Evolutionary conservation across 2,888 invertebrate species (phyloP).

Genomic region (Trissolcus japonicus): DNA sequence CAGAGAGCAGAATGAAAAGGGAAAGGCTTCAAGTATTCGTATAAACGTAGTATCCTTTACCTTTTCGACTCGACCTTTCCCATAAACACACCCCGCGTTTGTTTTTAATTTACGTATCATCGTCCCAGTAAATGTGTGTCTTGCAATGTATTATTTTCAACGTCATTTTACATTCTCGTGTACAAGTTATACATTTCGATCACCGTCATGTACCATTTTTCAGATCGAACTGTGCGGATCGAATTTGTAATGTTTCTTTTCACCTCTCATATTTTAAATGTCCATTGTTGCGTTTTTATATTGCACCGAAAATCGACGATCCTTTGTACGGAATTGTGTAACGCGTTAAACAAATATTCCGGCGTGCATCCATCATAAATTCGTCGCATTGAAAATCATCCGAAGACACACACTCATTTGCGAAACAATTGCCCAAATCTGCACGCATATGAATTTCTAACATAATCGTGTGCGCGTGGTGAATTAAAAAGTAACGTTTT

Average conservation of each 20-base stretch:
- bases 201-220: not conserved
- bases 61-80: constrained; percentile 55
- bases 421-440: constrained; percentile 29
- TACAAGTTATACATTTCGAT: not conserved
- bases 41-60: constrained; percentile 55
- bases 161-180: constrained; percentile 7
- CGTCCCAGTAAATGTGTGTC: constrained; percentile 15
- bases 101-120: constrained; percentile 45
- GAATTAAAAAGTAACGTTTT: constrained; percentile 2
- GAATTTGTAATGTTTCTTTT: too few relatives aligned
- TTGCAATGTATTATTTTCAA: constrained; percentile 14
- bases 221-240: too few relatives aligned
- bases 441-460: constrained; percentile 18
- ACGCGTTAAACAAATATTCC: not conserved
- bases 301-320: not conserved
- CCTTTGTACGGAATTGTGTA: not conserved
- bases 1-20: constrained; percentile 50
- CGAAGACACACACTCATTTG: constrained; percentile 12
- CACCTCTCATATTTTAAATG: not conserved
- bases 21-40: constrained; percentile 45
- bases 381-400: constrained; percentile 16
- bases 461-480: not conserved
- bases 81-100: constrained; percentile 51
- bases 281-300: not conserved
- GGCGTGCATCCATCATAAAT: constrained; percentile 9